phyloP scores from a whole-genome alignment of 2,797 vertebrate genomes.

The Tarsius wallacei region DNA sequence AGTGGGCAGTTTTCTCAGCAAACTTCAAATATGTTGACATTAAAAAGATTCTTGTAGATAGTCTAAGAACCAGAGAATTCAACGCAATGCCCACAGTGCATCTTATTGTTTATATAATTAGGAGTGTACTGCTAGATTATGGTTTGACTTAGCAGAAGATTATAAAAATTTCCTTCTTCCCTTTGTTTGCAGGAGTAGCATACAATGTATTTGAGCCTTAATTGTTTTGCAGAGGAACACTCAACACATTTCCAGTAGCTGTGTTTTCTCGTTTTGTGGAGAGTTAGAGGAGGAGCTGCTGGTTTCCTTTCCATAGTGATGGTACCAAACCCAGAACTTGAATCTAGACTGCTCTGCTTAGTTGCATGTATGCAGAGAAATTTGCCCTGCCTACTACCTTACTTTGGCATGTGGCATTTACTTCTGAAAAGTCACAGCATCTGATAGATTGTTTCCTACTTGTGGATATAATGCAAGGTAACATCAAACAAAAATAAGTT shows the following conservation, averaged over 20 bases:
- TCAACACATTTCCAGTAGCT: not conserved
- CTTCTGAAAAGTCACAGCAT: not conserved
- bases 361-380: not conserved
- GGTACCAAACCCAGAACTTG: not conserved
- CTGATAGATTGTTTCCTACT: not conserved
- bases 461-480: not conserved
- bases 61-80: not conserved
- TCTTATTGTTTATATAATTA: not conserved
- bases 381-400: not conserved
- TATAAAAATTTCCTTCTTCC: not conserved
- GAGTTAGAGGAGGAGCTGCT: not conserved
- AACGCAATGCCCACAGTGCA: too few species aligned
- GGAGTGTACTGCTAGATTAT: not conserved
- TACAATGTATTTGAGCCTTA: not conserved
- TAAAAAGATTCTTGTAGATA: not conserved
- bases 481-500: not conserved
- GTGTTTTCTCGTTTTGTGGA: slow-evolving; percentile 1
- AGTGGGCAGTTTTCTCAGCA: not conserved
- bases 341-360: not conserved
- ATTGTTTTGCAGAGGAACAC: slow-evolving; percentile 4
- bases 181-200: not conserved
- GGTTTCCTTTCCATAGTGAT: not conserved
- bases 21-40: not conserved
- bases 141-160: not conserved
- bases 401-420: not conserved